Evolutionary conservation across 2,113 vertebrate species (phyloP).

Genomic region (Haemorhous mexicanus): DNA sequence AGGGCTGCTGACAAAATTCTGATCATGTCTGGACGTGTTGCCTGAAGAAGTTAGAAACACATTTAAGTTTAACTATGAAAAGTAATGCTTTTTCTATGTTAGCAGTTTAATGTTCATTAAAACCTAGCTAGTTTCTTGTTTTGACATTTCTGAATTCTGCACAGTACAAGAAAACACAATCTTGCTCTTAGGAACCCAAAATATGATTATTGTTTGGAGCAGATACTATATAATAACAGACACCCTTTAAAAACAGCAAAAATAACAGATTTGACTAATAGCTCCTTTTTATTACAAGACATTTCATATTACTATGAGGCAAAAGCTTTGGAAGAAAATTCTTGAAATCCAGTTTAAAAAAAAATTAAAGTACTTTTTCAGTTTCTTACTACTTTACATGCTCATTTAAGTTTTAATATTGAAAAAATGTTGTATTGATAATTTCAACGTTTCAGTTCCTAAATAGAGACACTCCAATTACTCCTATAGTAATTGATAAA

Average conservation of each 20-base stretch:
- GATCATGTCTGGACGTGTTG: slow-evolving; percentile 95
- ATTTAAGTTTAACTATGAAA: background rate
- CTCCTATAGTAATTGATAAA: background rate
- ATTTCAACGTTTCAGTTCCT: background rate
- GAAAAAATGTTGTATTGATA: background rate
- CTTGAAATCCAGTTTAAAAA: background rate
- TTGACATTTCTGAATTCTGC: background rate
- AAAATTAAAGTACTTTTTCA: background rate
- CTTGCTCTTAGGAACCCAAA: background rate
- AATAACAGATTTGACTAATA: background rate
- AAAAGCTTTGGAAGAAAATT: background rate
- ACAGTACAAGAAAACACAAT: background rate
- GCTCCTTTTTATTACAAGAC: background rate
- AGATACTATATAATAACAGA: background rate
- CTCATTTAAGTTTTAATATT: background rate
- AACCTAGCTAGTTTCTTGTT: background rate
- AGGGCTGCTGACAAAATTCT: slow-evolving; percentile 95
- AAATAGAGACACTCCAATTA: background rate
- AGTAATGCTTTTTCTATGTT: background rate
- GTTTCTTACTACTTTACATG: background rate
- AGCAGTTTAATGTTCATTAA: background rate
- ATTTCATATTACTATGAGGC: background rate
- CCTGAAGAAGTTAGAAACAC: slow-evolving; percentile 73
- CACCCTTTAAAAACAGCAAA: background rate
- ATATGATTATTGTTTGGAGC: background rate